Conservation (phyloP, 2,113 vertebrate species). For the Sinocyclocheilus anshuiensis region DNA sequence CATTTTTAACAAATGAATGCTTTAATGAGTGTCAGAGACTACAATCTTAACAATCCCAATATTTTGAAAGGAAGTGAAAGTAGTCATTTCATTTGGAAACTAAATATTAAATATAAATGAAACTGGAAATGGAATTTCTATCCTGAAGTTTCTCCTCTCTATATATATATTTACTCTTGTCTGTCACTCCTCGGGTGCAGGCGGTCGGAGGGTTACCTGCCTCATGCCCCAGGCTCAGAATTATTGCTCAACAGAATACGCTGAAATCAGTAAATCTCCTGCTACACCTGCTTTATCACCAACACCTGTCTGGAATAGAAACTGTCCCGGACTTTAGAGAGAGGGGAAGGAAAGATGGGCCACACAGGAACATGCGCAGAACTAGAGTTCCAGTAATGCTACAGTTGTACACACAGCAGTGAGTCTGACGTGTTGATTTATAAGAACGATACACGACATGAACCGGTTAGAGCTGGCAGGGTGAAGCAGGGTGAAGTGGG, state of each 20-base stretch:
- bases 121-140: background rate
- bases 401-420: background rate
- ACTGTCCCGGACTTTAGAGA: slow-evolving; percentile 15
- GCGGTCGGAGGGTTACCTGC: slow-evolving; percentile 2
- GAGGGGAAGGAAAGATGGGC: background rate
- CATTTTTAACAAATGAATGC: background rate
- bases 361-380: background rate
- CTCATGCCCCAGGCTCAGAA: slow-evolving; percentile 39
- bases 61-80: background rate
- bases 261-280: slow-evolving; percentile 60
- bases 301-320: slow-evolving; percentile 53
- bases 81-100: background rate
- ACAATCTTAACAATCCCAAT: background rate
- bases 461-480: slow-evolving; percentile 14
- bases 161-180: no score
- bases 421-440: background rate
- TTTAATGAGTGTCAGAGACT: background rate
- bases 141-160: background rate
- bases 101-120: background rate
- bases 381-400: background rate
- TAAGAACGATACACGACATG: background rate
- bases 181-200: slow-evolving; percentile 6
- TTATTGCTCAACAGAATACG: slow-evolving; percentile 52
- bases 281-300: slow-evolving; percentile 58
- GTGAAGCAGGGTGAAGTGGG: slow-evolving; percentile 10